phyloP scores from a whole-genome alignment of 1,140 invertebrate species.

The Archegozetes longisetosus region DNA sequence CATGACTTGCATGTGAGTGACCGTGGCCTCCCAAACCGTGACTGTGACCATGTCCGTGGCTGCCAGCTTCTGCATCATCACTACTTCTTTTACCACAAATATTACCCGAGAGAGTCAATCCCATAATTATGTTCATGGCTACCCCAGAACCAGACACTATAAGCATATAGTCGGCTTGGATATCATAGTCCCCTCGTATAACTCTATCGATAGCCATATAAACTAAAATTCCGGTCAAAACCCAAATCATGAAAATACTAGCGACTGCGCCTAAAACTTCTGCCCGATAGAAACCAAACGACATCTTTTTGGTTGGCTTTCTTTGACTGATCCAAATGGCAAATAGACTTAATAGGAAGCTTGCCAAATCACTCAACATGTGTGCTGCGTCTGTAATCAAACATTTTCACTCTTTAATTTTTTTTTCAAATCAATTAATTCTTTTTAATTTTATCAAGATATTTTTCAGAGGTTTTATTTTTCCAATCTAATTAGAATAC shows the following conservation, averaged over 20 bases:
- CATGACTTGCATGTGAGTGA: conserved; percentile 24
- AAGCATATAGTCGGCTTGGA: conserved; percentile 36
- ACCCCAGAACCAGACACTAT: conserved; percentile 40
- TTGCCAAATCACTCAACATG: conserved; percentile 61
- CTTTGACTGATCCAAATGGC: conserved; percentile 50
- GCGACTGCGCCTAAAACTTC: conserved; percentile 44
- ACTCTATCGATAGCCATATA: conserved; percentile 37
- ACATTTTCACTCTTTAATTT: not conserved
- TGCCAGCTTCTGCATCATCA: not conserved
- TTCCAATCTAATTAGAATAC: conserved; percentile 27
- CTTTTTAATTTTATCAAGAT: too few relatives aligned
- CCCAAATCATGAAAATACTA: conserved; percentile 43
- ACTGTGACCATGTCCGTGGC: conserved; percentile 23
- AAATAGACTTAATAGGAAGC: conserved; percentile 57
- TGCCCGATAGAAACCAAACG: conserved; percentile 59
- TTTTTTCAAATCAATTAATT: not conserved
- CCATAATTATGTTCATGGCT: conserved; percentile 43
- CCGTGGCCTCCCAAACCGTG: conserved; percentile 16
- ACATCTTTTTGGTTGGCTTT: conserved; percentile 47
- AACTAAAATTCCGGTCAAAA: conserved; percentile 41
- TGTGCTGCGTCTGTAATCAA: conserved; percentile 55
- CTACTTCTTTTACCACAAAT: not conserved
- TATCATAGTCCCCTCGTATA: conserved; percentile 24
- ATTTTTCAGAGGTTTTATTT: not conserved
- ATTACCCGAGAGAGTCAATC: conserved; percentile 38